Conservation (phyloP, 2,888 invertebrate species). For the Steromphala cineraria region DNA sequence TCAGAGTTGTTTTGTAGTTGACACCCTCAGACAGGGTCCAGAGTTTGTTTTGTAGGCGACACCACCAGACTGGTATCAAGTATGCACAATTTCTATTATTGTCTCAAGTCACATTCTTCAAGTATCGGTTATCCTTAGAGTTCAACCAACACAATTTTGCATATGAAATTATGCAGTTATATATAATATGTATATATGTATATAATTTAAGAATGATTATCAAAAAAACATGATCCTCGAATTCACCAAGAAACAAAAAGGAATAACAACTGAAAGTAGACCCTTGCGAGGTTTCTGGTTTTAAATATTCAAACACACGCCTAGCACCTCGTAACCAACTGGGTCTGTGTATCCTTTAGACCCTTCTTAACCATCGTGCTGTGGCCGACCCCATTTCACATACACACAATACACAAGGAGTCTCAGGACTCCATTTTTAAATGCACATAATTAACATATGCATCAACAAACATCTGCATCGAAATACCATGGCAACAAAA, state of each 20-base stretch:
- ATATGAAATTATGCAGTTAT: slow-evolving; percentile 18
- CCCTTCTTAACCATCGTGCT: not conserved
- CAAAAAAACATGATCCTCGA: slow-evolving; percentile 17
- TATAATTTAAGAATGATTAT: slow-evolving; percentile 20
- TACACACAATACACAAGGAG: not conserved
- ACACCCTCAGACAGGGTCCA: too few relatives aligned
- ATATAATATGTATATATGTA: slow-evolving; percentile 17
- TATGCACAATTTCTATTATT: not conserved
- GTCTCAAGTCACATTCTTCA: not conserved
- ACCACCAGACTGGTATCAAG: not conserved
- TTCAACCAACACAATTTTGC: slow-evolving; percentile 13
- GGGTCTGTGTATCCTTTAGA: not conserved
- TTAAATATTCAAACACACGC: not conserved
- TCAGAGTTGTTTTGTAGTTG: too few relatives aligned
- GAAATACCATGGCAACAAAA: not conserved
- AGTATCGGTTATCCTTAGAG: not conserved
- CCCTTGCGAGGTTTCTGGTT: slow-evolving; percentile 15
- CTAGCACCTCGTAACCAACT: slow-evolving; percentile 12
- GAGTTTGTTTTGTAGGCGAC: not conserved
- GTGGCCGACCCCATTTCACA: not conserved
- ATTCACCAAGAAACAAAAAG: slow-evolving; percentile 18
- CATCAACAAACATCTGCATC: slow-evolving; percentile 12
- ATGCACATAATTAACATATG: slow-evolving; percentile 13
- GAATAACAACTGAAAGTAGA: not conserved
- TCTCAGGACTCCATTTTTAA: not conserved